Base-by-base conservation (phyloP, 2,113 vertebrate genomes). In the Sphyrna mokarran region DNA sequence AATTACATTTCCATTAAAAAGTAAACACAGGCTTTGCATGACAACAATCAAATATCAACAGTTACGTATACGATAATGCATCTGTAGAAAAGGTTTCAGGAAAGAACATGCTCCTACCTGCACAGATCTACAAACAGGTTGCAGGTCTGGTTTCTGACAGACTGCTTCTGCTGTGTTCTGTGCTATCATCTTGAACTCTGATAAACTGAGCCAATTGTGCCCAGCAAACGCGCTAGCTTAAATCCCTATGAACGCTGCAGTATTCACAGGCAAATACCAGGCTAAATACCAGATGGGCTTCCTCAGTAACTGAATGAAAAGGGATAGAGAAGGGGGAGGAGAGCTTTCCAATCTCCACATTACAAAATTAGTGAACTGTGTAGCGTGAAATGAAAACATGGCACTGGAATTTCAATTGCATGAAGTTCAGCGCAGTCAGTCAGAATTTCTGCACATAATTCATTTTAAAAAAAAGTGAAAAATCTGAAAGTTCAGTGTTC, bases 201-300 rank as follows among this genome's bases (percentile, higher is more conserved):
- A 61, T 2, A 0, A 85, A 96, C 95, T 89, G 96, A 96, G 96
- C 94, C 96, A 96, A 83, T 96, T 96, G 96, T 96, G 96, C 95
- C 93, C 96, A 96, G 96, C 95, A 96, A 95, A 72, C 33, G 94
- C 72, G 94, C 68, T 48, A 95, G 70, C 40, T 89, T 96, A 43
- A 69, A 96, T 96, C 95, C 96, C 68, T 87, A 96, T 96, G 96
- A 58, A 95, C 96, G 96, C 96, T 80, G 40, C 43, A 96, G 97
- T 97, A 97, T 97, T 97, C 97, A 97, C 96, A 97, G 96, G 96
- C 96, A 97, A 97, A 97, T 96, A 96, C 96, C 97, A 97, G 96
- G 96, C 97, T 96, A 96, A 97, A 97, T 97, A 96, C 96, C 97
- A 97, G 97, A 97, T 93, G 96, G 97, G 96, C 96, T 93, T 96